These are phyloP conservation scores for Porites lobata DNA, from an alignment of 92 coral and sea anemone genomes.

Conservation along the genomic window DNA sequence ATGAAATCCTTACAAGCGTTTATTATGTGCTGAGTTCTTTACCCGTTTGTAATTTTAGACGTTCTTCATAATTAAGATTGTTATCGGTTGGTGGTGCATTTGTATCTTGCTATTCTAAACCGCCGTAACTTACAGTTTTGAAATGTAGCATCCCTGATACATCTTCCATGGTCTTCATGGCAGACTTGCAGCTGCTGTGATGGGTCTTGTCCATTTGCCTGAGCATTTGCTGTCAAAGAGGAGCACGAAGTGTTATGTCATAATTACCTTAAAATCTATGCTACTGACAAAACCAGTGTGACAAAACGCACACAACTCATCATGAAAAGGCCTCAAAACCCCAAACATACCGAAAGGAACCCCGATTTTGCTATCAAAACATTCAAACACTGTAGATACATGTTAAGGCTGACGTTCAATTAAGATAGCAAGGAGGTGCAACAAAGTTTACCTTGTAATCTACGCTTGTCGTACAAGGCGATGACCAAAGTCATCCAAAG, in stretches of 20 bases:
- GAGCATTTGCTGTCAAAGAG: constrained; percentile 12
- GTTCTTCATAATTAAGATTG: constrained; percentile 30
- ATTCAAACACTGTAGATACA: too few relatives aligned
- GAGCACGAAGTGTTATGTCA: not conserved
- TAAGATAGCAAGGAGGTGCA: not conserved
- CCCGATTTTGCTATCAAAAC: too few relatives aligned
- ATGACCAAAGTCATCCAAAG: constrained; percentile 12
- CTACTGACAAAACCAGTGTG: too few relatives aligned
- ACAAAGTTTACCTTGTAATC: constrained; percentile 28
- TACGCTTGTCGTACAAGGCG: not conserved
- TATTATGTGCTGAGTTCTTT: constrained; percentile 1
- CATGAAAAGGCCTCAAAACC: too few relatives aligned
- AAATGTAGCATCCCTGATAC: constrained; percentile 32
- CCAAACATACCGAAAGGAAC: too few relatives aligned
- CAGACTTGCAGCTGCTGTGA: not conserved
- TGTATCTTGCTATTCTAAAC: not conserved
- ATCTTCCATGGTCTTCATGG: constrained; percentile 27
- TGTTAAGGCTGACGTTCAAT: too few relatives aligned
- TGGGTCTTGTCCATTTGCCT: not conserved
- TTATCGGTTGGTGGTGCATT: constrained; percentile 11
- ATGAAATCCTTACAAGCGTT: constrained; percentile 14
- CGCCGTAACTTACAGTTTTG: constrained; percentile 45
- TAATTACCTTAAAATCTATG: not conserved
- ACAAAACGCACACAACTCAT: not conserved
- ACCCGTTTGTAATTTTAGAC: constrained; percentile 22